Evolutionary conservation across 2,888 invertebrate genomes (phyloP), one percentile per base, ranked within the genome.

Genomic region (Erynnis tages): DNA sequence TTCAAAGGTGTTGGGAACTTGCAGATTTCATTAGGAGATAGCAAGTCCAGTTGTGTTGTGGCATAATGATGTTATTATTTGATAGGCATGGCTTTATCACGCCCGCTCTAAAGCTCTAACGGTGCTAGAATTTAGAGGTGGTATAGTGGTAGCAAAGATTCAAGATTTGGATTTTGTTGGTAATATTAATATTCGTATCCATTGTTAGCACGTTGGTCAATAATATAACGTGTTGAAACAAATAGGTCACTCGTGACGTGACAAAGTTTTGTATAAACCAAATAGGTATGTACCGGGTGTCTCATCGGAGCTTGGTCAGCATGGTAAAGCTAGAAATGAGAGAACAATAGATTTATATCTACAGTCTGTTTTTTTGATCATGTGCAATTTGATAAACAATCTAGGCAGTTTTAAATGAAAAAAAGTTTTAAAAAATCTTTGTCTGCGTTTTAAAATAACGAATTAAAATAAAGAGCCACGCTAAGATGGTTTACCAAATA

Each of bases 41-140:
- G 38, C 29, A 21, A 34, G 38, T 40, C 41, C 38, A 32, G 35
- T 54, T 56, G 38, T 43, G 29, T 35, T 16, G 6, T 23, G 7
- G 23, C 35, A 37, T 48, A 54, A 54, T 56, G 56, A 56, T 56
- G 56, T 56, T 54, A 56, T 56, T 56, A 56, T 56, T 56, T 54
- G 56, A 56, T 56, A 56, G 50, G 54, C 50, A 43, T 54, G 44
- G 43, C 50, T 50, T 48, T 50, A 50, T 50, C 50, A 50, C 50
- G 50, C 29, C 43, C 29, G n/a, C n/a, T n/a, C n/a, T n/a, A n/a
- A n/a, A 21, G 21, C 43, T 35, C 17, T 43, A 50, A 7, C 38
- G 49, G 49, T 41, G 50, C 35, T 19, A 43, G 50, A 43, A 50
- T 50, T 43, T 43, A 50, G 50, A 29, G 35, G 43, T 43, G 32